Evolutionary conservation across 1,140 invertebrate species (phyloP).

Genomic region (Drosophila funebris): DNA sequence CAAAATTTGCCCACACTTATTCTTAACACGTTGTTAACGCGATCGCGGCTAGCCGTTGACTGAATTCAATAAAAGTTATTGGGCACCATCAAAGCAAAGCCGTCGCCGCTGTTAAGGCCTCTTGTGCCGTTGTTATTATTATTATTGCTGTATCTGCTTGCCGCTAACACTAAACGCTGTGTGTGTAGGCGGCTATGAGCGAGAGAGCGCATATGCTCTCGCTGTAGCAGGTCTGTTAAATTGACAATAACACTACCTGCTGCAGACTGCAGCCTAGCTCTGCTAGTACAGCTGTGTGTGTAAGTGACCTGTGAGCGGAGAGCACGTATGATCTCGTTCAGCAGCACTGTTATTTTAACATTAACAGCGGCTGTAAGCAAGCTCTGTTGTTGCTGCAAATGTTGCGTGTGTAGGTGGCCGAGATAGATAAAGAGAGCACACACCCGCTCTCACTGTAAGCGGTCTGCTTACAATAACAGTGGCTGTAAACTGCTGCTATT

Average conservation of each 20-base stretch:
- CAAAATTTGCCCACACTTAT: background rate
- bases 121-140: slow-evolving; percentile 24
- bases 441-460: background rate
- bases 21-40: slow-evolving; percentile 50
- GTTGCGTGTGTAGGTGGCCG: background rate
- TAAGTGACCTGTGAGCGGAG: background rate
- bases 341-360: background rate
- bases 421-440: background rate
- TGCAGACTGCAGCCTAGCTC: background rate
- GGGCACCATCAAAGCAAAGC: slow-evolving; percentile 59
- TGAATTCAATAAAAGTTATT: slow-evolving; percentile 67
- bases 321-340: background rate
- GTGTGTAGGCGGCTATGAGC: slow-evolving; percentile 15
- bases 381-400: too few relatives aligned
- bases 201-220: slow-evolving; percentile 3
- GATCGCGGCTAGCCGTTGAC: slow-evolving; percentile 66
- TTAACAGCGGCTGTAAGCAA: background rate
- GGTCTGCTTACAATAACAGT: background rate
- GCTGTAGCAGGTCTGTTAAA: slow-evolving; percentile 6
- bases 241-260: background rate
- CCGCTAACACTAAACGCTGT: too few relatives aligned
- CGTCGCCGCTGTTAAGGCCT: slow-evolving; percentile 31
- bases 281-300: background rate
- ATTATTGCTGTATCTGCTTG: background rate
- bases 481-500: slow-evolving; percentile 2